phyloP scores from a whole-genome alignment of 2,888 invertebrate species.

The Leptodirus hochenwartii region DNA sequence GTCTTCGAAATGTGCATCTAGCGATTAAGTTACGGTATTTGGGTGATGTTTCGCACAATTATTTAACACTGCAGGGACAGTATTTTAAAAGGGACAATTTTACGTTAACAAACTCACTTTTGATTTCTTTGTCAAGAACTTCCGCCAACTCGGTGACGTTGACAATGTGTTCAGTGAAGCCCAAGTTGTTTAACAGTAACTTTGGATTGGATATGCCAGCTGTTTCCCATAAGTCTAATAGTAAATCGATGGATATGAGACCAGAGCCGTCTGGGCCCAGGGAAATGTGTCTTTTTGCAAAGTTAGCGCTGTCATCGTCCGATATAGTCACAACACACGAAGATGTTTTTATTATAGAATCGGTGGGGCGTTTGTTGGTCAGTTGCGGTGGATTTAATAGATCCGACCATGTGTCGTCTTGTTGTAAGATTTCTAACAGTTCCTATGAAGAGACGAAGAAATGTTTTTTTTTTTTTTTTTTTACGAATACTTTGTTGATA shows the following conservation, averaged over 20 bases:
- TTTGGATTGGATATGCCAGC: constrained; percentile 47
- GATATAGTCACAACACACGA: neutral
- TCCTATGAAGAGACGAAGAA: no score
- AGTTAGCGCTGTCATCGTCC: constrained; percentile 17
- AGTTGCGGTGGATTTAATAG: constrained; percentile 7
- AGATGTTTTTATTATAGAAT: constrained; percentile 4
- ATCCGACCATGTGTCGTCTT: constrained; percentile 29
- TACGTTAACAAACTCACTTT: constrained; percentile 16
- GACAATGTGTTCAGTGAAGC: constrained; percentile 38
- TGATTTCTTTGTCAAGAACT: constrained; percentile 48
- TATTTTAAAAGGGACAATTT: no score
- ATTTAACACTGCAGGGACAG: no score
- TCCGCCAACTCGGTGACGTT: constrained; percentile 42
- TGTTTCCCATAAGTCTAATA: constrained; percentile 55
- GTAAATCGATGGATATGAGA: constrained; percentile 28
- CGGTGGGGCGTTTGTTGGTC: constrained; percentile 2
- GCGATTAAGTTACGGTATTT: no score
- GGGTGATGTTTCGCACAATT: no score
- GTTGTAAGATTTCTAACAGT: constrained; percentile 40
- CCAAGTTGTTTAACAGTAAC: constrained; percentile 45
- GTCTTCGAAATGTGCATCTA: no score
- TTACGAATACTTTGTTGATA: no score
- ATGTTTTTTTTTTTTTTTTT: no score
- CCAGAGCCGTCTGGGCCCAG: constrained; percentile 21
- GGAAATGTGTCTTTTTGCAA: constrained; percentile 25